Evolutionary conservation across 2,113 vertebrate species (phyloP).

Genomic region (Lepus timidus): DNA sequence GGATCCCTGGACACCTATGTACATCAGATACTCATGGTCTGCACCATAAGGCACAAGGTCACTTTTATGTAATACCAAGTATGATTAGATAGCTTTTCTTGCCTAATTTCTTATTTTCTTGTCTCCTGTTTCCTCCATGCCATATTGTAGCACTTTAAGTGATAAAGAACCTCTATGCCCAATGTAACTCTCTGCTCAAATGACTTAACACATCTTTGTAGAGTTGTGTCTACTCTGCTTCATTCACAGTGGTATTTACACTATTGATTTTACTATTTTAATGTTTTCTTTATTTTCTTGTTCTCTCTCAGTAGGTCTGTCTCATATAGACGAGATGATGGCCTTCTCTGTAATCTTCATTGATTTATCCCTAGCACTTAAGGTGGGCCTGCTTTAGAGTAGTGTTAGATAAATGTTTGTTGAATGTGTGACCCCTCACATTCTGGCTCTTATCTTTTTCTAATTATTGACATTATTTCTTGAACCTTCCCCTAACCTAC

Average conservation of each 20-base stretch:
- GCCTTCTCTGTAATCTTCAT: background rate
- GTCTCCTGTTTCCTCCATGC: background rate
- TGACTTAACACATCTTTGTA: background rate
- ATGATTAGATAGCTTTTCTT: background rate
- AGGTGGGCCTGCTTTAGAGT: background rate
- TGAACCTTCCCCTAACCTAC: background rate
- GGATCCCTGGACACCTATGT: background rate
- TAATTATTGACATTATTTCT: background rate
- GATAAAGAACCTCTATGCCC: background rate
- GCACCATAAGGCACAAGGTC: background rate
- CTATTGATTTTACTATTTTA: background rate
- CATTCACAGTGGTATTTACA: background rate
- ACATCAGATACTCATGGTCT: background rate
- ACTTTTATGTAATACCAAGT: background rate
- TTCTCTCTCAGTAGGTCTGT: background rate
- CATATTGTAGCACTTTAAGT: background rate
- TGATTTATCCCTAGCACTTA: background rate
- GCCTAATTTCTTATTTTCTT: background rate
- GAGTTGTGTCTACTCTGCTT: background rate
- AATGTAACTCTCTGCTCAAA: background rate
- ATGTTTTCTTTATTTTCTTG: background rate
- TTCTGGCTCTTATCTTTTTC: background rate
- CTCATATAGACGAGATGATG: background rate
- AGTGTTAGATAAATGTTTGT: background rate
- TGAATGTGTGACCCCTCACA: background rate